phyloP scores from a whole-genome alignment of 2,797 vertebrate genomes.

The Heteromormyrus szaboi region DNA sequence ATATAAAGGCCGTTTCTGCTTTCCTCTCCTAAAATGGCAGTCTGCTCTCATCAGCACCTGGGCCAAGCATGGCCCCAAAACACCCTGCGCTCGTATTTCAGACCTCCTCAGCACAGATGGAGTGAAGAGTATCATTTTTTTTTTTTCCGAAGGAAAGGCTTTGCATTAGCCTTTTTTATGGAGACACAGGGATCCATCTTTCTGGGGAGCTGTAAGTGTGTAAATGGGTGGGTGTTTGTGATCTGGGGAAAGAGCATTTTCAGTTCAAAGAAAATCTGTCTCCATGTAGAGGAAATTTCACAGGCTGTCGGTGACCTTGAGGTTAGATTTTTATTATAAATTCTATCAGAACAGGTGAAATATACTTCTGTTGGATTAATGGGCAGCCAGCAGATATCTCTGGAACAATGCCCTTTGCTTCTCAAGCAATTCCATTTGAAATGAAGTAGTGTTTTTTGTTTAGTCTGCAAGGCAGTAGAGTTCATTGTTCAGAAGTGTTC shows the following conservation, averaged over 20 bases:
- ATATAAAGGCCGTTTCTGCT: neutral
- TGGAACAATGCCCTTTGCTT: neutral
- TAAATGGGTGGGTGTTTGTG: neutral
- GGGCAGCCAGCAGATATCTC: neutral
- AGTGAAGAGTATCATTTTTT: neutral
- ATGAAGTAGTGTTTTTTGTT: neutral
- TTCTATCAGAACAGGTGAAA: neutral
- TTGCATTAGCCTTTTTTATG: neutral
- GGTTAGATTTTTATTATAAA: neutral
- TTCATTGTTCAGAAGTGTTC: neutral
- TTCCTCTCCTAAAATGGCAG: conserved; percentile 10
- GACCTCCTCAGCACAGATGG: neutral
- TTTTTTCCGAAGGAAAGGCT: neutral
- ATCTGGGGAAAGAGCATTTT: neutral
- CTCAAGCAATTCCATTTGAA: neutral
- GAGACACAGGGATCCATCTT: neutral
- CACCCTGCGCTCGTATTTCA: neutral
- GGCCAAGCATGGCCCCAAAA: neutral
- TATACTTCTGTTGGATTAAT: neutral
- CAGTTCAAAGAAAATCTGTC: neutral
- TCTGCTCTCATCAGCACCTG: neutral
- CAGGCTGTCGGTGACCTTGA: neutral
- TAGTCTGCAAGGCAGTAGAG: neutral
- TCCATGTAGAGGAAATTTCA: neutral
- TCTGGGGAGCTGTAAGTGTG: neutral